phyloP scores from a whole-genome alignment of 1,140 invertebrate species.

The Ericerus pela region DNA sequence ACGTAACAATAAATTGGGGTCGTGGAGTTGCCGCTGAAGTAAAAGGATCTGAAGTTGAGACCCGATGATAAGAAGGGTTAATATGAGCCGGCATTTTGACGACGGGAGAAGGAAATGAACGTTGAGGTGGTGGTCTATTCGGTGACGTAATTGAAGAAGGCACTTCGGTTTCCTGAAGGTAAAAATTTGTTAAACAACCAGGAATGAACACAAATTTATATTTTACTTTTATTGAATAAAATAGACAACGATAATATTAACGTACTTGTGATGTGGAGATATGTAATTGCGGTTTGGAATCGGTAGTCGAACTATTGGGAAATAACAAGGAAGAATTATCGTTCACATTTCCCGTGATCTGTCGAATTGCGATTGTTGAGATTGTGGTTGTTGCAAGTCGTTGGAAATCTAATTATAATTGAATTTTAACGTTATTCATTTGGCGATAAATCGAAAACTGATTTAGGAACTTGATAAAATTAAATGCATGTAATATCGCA shows the following conservation, averaged over 20 bases:
- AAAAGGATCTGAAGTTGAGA: neutral
- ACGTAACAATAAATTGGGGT: neutral
- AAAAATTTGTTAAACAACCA: too few relatives aligned
- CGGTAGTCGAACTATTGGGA: neutral
- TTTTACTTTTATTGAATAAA: neutral
- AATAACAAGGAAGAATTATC: neutral
- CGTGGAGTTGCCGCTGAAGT: neutral
- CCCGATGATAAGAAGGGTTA: neutral
- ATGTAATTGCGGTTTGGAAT: neutral
- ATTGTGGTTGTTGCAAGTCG: conserved; percentile 14
- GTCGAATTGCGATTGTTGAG: conserved; percentile 14
- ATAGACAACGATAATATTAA: too few relatives aligned
- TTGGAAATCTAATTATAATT: neutral
- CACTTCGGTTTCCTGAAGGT: neutral
- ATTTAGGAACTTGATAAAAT: too few relatives aligned
- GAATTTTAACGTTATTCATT: too few relatives aligned
- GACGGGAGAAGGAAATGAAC: neutral
- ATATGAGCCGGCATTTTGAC: neutral
- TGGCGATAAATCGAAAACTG: too few relatives aligned
- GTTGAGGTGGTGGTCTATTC: neutral
- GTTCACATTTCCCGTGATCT: conserved; percentile 4
- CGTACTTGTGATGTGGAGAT: neutral
- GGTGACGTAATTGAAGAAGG: neutral
- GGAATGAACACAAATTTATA: neutral
- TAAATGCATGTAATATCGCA: too few relatives aligned